Evolutionary conservation across 2,888 invertebrate species (phyloP), one percentile per base, ranked within the genome.

Genomic region (Lymantria monacha): DNA sequence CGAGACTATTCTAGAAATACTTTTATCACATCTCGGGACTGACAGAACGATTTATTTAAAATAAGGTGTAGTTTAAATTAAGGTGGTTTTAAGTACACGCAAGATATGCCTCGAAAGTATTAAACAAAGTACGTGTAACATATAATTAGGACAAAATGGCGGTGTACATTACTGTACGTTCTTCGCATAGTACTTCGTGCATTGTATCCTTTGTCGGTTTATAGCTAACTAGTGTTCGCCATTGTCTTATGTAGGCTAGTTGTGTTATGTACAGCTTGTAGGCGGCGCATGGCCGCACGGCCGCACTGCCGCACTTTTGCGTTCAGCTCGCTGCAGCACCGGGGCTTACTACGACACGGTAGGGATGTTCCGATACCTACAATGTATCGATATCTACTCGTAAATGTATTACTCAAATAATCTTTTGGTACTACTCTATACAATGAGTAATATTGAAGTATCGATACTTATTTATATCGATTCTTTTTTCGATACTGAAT

Each of bases 81-180:
- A 85, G 83, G 80, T 85, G 81, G 78, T 78, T 83, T 22, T 76
- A 72, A 69, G 62, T 78, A 74, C 74, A 79, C 70, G 78, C 81
- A 72, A 81, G 77, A 79, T 80, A 83, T 87, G 87, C 90, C 90
- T 88, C 70, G 72, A 87, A 90, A 90, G 90, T 89, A 90, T 90
- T 90, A 90, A 83, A 82, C 30, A 79, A 61, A 76, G 85, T 87
- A 89, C 76, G 74, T 89, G 85, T 86, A 85, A 76, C 65, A 79
- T 83, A 83, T 84, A 83, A 81, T 42, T 79, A 69, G 75, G 86
- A 81, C 87, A 87, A 87, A 82, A 70, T 68, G 74, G 76, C 82
- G 76, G 70, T 87, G 90, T 87, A 89, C 90, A 70, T 79, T 88
- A 89, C 89, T 90, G 83, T 89, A 87, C 89, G 90, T 68, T 74